A percentile compares a stretch with the other conserved stretches of the same genome.
These are phyloP conservation scores for Monochamus saltuarius DNA, from an alignment of 1,140 invertebrate species.

Conservation along the genomic window DNA sequence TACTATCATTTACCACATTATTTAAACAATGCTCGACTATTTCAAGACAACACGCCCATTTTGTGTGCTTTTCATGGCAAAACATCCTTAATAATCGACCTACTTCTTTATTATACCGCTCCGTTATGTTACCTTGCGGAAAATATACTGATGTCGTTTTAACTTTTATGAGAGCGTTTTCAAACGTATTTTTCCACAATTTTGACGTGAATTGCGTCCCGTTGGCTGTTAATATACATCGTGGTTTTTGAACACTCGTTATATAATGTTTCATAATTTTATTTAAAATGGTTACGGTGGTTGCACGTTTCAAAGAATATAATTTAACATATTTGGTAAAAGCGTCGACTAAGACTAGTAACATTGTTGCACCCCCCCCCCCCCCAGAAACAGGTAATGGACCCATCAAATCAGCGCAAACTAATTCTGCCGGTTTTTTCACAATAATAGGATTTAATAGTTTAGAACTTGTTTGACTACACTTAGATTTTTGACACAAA, in stretches of 20 bases:
- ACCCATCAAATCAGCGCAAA: too few relatives aligned
- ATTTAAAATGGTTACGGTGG: neutral
- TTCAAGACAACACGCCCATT: constrained; percentile 8
- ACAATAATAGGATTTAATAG: constrained; percentile 1
- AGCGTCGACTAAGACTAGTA: constrained; percentile 5
- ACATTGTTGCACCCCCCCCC: neutral
- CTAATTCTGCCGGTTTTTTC: neutral
- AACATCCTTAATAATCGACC: constrained; percentile 9
- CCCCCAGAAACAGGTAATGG: too few relatives aligned
- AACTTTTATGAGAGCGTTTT: neutral
- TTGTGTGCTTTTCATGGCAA: constrained; percentile 15
- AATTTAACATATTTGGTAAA: constrained; percentile 13
- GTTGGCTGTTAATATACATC: constrained; percentile 5
- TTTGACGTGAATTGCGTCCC: constrained; percentile 9
- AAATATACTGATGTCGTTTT: constrained; percentile 13
- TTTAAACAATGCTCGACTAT: constrained; percentile 7
- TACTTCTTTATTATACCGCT: constrained; percentile 17
- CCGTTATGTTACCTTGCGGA: constrained; percentile 5
- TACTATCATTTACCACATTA: constrained; percentile 2
- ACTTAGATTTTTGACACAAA: constrained; percentile 15
- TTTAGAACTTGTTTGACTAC: neutral
- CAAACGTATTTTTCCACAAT: constrained; percentile 4
- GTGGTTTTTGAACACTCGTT: constrained; percentile 1
- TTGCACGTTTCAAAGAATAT: constrained; percentile 10
- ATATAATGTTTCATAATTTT: constrained; percentile 10